Base-by-base conservation (phyloP, 1,140 invertebrate genomes). In the Laupala kohalensis region DNA sequence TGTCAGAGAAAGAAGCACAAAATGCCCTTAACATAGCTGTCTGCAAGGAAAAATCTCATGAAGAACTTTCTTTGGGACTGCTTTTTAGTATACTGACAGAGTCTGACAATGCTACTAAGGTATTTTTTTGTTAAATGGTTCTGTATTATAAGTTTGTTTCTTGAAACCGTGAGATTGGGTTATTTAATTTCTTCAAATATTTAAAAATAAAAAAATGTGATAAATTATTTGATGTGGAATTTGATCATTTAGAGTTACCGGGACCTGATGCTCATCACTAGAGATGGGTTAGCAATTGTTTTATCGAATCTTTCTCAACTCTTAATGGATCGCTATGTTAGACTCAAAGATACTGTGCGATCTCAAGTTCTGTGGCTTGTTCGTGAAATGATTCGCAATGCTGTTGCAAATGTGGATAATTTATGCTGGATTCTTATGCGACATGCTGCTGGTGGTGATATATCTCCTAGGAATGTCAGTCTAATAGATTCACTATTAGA, bases 361-460 rank as follows among this genome's bases (percentile, higher is more conserved):
- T 85, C 83, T 75, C 95, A 97, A 83, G 77, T 94, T 62, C 76
- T 94, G 74, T 96, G 92, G 92, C 78, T 95, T 28, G 78, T 94
- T 30, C 86, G 92, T 73, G 95, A 97, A 84, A 87, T 97, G 84
- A 93, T 98, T 76, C 91, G 92, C 78, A 94, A 92, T 80, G 89
- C 89, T 76, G 90, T 97, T 6, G 86, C 85, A 71, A 91, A 89
- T 78, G 89, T 94, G 67, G 96, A 98, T 79, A 91, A 88, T 80
- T 85, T 97, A 64, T 93, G 93, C 81, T 92, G 93, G 87, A 94
- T 91, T 80, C 83, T 98, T 72, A 87, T 98, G 83, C 85, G 96
- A 74, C 94, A 98, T 79, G 94, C 96, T 69, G 94, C 95, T 65
- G 95, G 96, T 71, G 96, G 96, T 71, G 96, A 98, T 83, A 87